Evolutionary conservation across 2,797 vertebrate species (phyloP).

Genomic region (Synaphobranchus kaupii): DNA sequence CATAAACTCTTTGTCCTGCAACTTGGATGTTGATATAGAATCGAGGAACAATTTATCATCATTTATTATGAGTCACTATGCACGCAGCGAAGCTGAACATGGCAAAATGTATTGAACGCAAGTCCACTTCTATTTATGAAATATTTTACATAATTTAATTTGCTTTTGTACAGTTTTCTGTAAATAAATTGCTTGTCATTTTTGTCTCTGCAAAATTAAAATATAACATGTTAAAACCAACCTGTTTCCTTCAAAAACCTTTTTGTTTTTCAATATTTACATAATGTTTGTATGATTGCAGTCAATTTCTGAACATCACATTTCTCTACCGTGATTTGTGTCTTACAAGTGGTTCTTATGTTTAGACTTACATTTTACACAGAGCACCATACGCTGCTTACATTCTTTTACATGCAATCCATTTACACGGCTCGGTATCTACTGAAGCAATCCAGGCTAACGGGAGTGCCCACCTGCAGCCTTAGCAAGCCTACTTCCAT

Average conservation of each 20-base stretch:
- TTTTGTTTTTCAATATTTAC: not conserved
- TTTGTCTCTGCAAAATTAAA: constrained; percentile 99
- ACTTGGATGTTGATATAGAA: constrained; percentile 99
- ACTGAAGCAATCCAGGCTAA: too few species aligned
- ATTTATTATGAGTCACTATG: constrained; percentile 99
- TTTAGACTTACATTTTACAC: not conserved
- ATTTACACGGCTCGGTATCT: not conserved
- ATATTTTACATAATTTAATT: constrained; percentile 99
- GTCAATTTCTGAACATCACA: not conserved
- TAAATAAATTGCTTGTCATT: constrained; percentile 99
- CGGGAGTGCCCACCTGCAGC: not conserved
- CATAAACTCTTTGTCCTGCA: constrained; percentile 97
- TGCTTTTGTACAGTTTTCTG: constrained; percentile 99
- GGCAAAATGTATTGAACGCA: constrained; percentile 98
- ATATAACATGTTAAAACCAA: constrained; percentile 92
- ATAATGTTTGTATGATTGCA: not conserved
- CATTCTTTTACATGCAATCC: not conserved
- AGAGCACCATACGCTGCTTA: not conserved
- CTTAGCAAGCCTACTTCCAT: not conserved
- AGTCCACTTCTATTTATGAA: constrained; percentile 99
- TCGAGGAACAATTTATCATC: constrained; percentile 95
- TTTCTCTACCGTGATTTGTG: not conserved
- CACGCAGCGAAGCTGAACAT: constrained; percentile 99
- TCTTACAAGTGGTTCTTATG: not conserved
- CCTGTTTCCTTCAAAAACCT: not conserved